Base-by-base conservation (phyloP, 2,113 vertebrate species). In the Prolemur simus region DNA sequence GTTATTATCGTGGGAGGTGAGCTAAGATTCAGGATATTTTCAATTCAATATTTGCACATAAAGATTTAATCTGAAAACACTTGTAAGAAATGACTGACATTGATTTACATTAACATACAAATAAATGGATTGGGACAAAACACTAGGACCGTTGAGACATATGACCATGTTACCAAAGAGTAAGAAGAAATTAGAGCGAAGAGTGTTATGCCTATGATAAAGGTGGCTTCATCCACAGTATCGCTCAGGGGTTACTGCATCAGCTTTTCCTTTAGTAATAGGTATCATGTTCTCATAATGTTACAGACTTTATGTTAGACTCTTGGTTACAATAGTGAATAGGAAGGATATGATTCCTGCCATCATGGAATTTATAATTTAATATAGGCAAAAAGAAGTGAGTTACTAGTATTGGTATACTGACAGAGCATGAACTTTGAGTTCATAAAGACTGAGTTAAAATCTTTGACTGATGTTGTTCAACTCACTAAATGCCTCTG, bases 81-180 rank as follows among this genome's bases (percentile, higher is more conserved):
- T 68, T 63, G 42, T n/a, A 69, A 74, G 85, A 87, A 87, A 68
- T 68, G 45, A 58, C 58, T 49, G 39, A 45, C 60, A 73, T 0
- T 64, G 18, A 86, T 82, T 68, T 86, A 77, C 39, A 32, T 34
- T 87, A 87, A 86, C 68, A 94, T 86, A 27, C 14, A 97, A 87
- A 74, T 63, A 39, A 73, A 54, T 23, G 3, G 5, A 7, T 1
- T 52, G 21, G 25, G 34, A 29, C 32, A 9, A 89, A 93, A 52
- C 39, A 25, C 10, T 8, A 54, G 45, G 14, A 34, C 8, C 3
- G 9, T 25, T 82, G n/a, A 92, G 32, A 76, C 21, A 10, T 45
- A 63, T 63, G 29, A 13, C 25, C 60, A 5, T 63, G 15, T 8
- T 21, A 69, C 39, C 4, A 5, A 34, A 37, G 0, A 82, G n/a